Percentiles rank a stretch among this genome's conserved stretches.
Conservation (phyloP, 2,797 vertebrate species). For the Enteromius unitaeniatus region DNA sequence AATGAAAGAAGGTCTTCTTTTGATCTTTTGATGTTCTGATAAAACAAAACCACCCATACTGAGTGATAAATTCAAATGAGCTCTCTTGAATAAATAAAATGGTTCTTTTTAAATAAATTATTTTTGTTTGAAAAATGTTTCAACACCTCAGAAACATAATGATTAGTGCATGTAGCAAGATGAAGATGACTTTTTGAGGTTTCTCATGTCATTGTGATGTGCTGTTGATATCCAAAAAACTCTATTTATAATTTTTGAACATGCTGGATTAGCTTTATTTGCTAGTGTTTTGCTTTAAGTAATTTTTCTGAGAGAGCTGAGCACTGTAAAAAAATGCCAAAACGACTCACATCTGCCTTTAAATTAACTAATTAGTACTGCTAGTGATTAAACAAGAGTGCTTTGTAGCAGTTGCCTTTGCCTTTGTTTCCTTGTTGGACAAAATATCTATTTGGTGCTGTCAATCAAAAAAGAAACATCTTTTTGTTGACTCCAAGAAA, state of each 20-base stretch:
- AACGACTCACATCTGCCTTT: neutral
- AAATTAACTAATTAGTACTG: slow-evolving; percentile 2
- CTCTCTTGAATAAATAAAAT: neutral
- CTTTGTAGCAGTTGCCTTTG: neutral
- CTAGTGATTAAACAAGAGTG: neutral
- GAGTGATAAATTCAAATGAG: neutral
- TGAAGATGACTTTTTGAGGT: neutral
- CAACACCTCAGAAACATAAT: neutral
- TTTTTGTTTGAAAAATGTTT: neutral
- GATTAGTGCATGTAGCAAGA: neutral
- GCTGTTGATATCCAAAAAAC: neutral
- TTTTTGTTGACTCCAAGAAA: neutral
- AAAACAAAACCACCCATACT: neutral
- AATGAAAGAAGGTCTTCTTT: neutral
- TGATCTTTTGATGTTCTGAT: neutral
- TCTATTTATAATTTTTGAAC: neutral
- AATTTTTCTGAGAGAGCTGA: neutral
- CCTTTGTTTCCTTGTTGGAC: slow-evolving; percentile 10
- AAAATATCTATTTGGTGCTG: neutral
- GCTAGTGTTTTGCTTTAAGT: neutral
- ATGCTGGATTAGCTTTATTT: neutral
- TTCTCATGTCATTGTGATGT: neutral
- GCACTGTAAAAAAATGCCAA: neutral
- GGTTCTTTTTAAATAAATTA: neutral
- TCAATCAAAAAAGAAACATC: neutral